These are phyloP conservation scores for Hippocampus kuda DNA, from an alignment of 2,797 vertebrate species.

Conservation along the genomic window DNA sequence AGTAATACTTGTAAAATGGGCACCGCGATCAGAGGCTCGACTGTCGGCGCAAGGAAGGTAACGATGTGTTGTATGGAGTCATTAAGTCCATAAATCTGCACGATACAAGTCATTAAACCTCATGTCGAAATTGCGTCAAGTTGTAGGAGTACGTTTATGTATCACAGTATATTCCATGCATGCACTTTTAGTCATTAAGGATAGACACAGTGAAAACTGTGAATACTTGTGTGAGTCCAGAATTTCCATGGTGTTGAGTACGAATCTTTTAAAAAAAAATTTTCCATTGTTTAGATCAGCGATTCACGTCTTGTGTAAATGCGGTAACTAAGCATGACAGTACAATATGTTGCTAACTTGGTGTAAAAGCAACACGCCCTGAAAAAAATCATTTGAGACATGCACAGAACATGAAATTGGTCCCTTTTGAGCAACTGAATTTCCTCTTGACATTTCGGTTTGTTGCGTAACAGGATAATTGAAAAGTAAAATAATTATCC, in stretches of 20 bases:
- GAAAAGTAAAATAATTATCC: constrained; percentile 16
- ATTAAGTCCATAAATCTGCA: constrained; percentile 52
- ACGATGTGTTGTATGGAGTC: constrained; percentile 55
- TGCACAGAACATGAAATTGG: constrained; percentile 25
- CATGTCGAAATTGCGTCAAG: constrained; percentile 18
- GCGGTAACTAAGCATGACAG: neutral
- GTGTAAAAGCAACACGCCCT: neutral
- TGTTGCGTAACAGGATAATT: constrained; percentile 29
- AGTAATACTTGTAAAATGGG: constrained; percentile 36
- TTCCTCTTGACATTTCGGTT: constrained; percentile 21
- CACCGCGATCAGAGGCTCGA: constrained; percentile 27
- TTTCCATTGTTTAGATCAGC: neutral
- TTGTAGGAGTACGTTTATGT: neutral
- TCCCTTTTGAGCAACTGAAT: constrained; percentile 29
- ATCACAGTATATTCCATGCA: neutral
- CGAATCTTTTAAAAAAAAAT: no score
- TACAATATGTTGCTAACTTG: neutral
- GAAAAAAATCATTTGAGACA: constrained; percentile 14
- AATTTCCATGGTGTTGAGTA: neutral
- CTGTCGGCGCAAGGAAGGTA: constrained; percentile 42
- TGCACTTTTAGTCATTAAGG: neutral
- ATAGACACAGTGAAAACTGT: neutral
- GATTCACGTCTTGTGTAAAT: neutral
- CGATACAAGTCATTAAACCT: constrained; percentile 43
- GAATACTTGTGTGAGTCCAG: neutral